These are phyloP conservation scores for Podarcis muralis DNA, from an alignment of 2,113 vertebrate genomes.

Conservation along the genomic window DNA sequence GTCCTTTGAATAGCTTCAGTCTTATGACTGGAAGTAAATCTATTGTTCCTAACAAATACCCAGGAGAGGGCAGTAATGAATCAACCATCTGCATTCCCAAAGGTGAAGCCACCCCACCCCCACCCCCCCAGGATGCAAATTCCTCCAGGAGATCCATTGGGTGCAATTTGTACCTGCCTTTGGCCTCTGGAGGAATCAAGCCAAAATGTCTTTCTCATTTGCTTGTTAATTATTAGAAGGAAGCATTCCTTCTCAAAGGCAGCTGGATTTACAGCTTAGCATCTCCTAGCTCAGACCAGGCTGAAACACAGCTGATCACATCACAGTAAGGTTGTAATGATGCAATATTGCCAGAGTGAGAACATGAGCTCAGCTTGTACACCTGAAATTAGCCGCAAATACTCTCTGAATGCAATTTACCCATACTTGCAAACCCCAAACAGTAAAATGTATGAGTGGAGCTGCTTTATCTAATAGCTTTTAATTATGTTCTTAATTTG, in stretches of 20 bases:
- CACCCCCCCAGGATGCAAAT: background rate
- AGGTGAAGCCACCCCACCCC: background rate
- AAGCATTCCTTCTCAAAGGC: conserved; percentile 54
- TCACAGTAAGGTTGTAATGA: background rate
- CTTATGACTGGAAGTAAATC: background rate
- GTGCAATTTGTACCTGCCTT: conserved; percentile 11
- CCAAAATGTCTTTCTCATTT: conserved; percentile 53
- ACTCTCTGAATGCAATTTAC: background rate
- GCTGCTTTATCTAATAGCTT: background rate
- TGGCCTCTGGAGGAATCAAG: conserved; percentile 51
- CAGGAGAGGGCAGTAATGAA: conserved; percentile 73
- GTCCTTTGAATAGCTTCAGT: background rate
- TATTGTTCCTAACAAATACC: conserved; percentile 49
- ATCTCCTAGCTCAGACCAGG: conserved; percentile 23
- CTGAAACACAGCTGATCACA: background rate
- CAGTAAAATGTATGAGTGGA: background rate
- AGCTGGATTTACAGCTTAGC: conserved; percentile 2
- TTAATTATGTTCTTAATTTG: conserved; percentile 38
- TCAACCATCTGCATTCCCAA: conserved; percentile 39
- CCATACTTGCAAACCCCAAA: background rate
- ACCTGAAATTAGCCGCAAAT: background rate
- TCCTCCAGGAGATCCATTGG: conserved; percentile 15
- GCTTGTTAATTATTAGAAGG: conserved; percentile 63
- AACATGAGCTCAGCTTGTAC: background rate
- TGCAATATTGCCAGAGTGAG: background rate